Base-by-base conservation (phyloP, 1,140 invertebrate genomes). In the Steinernema khuongi region DNA sequence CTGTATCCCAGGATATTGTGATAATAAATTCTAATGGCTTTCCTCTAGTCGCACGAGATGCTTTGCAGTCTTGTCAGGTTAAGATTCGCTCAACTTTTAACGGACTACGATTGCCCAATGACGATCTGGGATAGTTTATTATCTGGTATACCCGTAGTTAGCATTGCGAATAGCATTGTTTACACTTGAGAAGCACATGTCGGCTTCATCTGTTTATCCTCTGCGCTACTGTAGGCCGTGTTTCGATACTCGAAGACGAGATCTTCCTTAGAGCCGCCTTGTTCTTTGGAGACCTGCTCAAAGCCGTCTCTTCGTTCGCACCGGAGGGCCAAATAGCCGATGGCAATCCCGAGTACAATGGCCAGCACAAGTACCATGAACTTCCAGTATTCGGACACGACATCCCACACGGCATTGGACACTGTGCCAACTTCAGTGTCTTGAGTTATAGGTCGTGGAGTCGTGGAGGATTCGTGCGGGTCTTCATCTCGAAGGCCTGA, bases 371-470 rank as follows among this genome's bases (percentile, higher is more conserved):
- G 50, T 4, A 60, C 14, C 50, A 60, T 60, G 50, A 60, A 60
- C 22, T 60, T 60, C 50, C 50, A 60, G 50, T 60, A 60, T 22
- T 60, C n/a, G n/a, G n/a, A n/a, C n/a, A n/a, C n/a, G n/a, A n/a
- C n/a, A n/a, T n/a, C n/a, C n/a, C n/a, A n/a, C n/a, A n/a, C n/a
- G n/a, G n/a, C n/a, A n/a, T n/a, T n/a, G n/a, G n/a, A n/a, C n/a
- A n/a, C 50, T 7, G 4, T 60, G 50, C 14, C 26, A 22, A 60
- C 14, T 60, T 60, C 14, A 60, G 26, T n/a, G 36, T n/a, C 7
- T 60, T 22, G 22, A 14, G 50, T 60, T 60, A 2, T 41, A n/a
- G n/a, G n/a, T n/a, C 36, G 7, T 41, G n/a, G n/a, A 11, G 7
- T 41, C n/a, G 36, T 41, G 36, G 36, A 41, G 36, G 36, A 7